A percentile compares a stretch with the other conserved stretches of the same genome.
Evolutionary conservation across 2,113 vertebrate species (phyloP).

Genomic region (Clarias batrachus): DNA sequence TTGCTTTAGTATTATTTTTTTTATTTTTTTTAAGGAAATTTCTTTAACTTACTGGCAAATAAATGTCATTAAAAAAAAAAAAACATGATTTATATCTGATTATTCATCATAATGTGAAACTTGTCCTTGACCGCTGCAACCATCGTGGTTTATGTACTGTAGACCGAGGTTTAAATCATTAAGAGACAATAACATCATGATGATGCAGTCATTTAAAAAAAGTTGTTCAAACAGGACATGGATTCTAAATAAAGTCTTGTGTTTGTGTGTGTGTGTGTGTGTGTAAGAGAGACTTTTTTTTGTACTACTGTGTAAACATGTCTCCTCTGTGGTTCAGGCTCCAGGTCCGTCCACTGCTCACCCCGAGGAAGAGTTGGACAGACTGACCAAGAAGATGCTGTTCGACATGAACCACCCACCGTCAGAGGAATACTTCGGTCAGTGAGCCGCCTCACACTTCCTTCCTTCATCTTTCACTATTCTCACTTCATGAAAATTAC

Average conservation of each 20-base stretch:
- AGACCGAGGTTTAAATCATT: neutral
- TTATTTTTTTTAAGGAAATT: neutral
- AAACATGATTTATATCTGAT: neutral
- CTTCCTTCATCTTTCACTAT: neutral
- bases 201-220: neutral
- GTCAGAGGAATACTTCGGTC: conserved; percentile 94
- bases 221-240: neutral
- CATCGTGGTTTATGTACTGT: neutral
- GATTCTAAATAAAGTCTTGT: neutral
- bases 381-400: conserved; percentile 98
- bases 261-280: neutral
- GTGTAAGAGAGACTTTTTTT: neutral
- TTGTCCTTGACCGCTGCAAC: neutral
- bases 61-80: neutral
- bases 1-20: neutral
- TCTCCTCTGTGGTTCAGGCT: conserved; percentile 61
- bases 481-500: neutral
- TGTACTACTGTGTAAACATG: neutral
- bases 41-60: neutral
- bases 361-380: conserved; percentile 93
- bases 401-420: conserved; percentile 98
- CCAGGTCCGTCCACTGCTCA: conserved; percentile 70
- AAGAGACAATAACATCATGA: neutral
- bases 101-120: neutral
- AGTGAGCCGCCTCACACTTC: conserved; percentile 3